Base-by-base conservation (phyloP, 2,888 invertebrate species). In the Caenorhabditis parvicauda region DNA sequence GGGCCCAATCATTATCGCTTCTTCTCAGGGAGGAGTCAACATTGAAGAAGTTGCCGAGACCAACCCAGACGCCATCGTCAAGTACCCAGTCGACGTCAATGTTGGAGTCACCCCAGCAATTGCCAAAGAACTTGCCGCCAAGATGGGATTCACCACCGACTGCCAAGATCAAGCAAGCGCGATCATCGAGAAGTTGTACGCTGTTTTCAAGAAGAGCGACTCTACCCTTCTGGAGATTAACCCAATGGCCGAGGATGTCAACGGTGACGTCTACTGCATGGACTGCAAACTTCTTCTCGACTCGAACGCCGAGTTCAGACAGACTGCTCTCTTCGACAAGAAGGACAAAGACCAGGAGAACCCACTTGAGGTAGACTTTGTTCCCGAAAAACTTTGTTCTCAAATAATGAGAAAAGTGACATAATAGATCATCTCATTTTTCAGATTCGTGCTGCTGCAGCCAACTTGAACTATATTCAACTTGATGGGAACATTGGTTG, bases 251-350 rank as follows among this genome's bases (percentile, higher is more conserved):
- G 95, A 96, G 84, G 96, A 96, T 5, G 89, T 89, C 72, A 88
- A 90, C 81, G 90, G 90, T 0, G 65, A 70, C 9, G 81, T 81
- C 9, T 78, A 71, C 53, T 90, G 95, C 44, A 95, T 99, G 62
- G 98, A 99, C 87, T 98, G 98, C 19, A 99, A 99, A 84, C 88
- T 99, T 59, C 90, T 92, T 80, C 95, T 99, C 84, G 98, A 99
- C 84, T 96, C 98, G 82, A 95, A 98, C 85, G 96, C 98, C 0
- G 87, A 89, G 77, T 99, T 90, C 82, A 87, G 96, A 58, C 86
- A 87, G 75, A 87, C 88, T 79, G 88, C 89, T 24, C 89, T 98
- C 59, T 98, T 96, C 85, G 87, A 87, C 17, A 85, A 66, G 24
- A 69, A 69, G 54, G 69, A 69, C 50, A 64, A 58, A 56, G 61